Base-by-base conservation (phyloP, 2,888 invertebrate species). In the Troglohyphantes excavatus region DNA sequence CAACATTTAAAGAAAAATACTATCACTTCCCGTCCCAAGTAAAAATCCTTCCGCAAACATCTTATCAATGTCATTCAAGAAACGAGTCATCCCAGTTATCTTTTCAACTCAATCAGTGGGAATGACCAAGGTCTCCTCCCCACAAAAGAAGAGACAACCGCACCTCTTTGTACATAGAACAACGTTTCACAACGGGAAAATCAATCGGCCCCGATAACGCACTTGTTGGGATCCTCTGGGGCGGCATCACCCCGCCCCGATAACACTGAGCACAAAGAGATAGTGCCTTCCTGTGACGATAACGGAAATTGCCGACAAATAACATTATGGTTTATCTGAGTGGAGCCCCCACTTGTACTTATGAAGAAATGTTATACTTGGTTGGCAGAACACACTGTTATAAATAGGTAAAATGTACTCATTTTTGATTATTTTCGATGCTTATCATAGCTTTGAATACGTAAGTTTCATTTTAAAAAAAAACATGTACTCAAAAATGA, bases 171-270 rank as follows among this genome's bases (percentile, higher is more conserved):
- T 46, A 76, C 33, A 81, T 68, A 21, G 68, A 81, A 88, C 75
- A 81, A 82, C 59, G 75, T 89, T 88, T 89, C 88, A 68, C 82
- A 89, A 89, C 87, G 43, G 39, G 53, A 59, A 68, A 85, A 76
- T 85, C 76, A 85, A 59, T 33, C 33, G 19, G 53, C 21, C n/a
- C 70, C 81, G 87, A 88, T 88, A 88, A 75, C 81, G 73, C 81
- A 81, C 81, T 81, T 88, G 87, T 82, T 70, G 70, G 59, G n/a
- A 39, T 59, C 67, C 78, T 81, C 53, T 53, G 59, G 13, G 39
- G 79, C 67, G 78, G 78, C 78, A 70, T 29, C 68, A 78, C 78
- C 78, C 78, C 78, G 23, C 78, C 65, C 65, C 0, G 78, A 78
- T 78, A 65, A 78, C 13, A 61, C 0, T 5, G 1, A 53, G 53